Percentiles rank a stretch among this genome's conserved stretches.
These are phyloP conservation scores for Zapornia atra DNA, from an alignment of 2,113 vertebrate genomes.

Conservation along the genomic window DNA sequence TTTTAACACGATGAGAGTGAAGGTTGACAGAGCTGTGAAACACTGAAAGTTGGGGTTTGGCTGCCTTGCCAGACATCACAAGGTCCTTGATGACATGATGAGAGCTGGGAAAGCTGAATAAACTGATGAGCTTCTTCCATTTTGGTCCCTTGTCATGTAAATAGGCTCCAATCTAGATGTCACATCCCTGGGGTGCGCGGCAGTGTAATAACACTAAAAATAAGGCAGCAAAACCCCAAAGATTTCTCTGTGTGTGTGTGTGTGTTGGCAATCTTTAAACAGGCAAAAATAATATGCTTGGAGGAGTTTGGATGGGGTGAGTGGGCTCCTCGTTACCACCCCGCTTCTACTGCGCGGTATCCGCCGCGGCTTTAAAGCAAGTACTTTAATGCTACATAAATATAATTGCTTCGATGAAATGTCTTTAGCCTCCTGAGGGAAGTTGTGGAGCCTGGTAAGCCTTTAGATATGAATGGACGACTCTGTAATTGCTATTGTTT, in stretches of 20 bases:
- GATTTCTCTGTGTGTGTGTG: not conserved
- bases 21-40: conserved; percentile 18
- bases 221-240: not conserved
- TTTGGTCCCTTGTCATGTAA: conserved; percentile 49
- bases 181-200: conserved; percentile 2
- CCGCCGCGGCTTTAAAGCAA: not conserved
- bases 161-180: conserved; percentile 41
- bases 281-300: not conserved
- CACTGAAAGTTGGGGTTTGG: not conserved
- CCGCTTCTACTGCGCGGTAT: not conserved
- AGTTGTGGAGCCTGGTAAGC: conserved; percentile 51
- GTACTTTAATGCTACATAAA: conserved; percentile 54
- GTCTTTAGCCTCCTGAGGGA: conserved; percentile 65
- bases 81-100: conserved; percentile 39
- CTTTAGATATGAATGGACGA: conserved; percentile 62
- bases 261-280: conserved; percentile 20
- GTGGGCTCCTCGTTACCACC: not conserved
- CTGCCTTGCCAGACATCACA: conserved; percentile 12
- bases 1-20: not conserved
- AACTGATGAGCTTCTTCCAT: conserved; percentile 43
- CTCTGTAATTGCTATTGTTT: conserved; percentile 68
- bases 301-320: not conserved
- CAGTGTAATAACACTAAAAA: conserved; percentile 13
- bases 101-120: conserved; percentile 38
- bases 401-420: conserved; percentile 67